Conservation (phyloP, 2,797 vertebrate species). For the Epinephelus awoara region DNA sequence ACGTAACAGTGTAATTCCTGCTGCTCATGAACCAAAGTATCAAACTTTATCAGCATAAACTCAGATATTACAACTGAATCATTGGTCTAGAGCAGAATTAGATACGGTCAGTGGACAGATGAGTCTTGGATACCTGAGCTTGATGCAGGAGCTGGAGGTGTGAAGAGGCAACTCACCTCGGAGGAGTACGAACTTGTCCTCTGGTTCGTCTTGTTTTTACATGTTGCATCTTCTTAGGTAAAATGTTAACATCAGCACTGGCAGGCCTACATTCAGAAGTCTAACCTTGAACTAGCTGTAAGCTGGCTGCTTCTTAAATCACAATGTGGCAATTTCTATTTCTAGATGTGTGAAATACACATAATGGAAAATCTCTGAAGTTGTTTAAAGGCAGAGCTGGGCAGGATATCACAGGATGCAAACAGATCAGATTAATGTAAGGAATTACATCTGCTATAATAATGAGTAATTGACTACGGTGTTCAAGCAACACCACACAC, state of each 20-base stretch:
- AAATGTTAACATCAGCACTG: not conserved
- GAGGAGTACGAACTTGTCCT: not conserved
- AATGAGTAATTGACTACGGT: not conserved
- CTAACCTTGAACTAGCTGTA: not conserved
- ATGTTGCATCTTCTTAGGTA: not conserved
- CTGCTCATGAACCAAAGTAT: not conserved
- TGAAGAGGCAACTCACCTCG: not conserved
- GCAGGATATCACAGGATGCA: not conserved
- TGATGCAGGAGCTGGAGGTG: not conserved
- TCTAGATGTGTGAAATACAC: not conserved
- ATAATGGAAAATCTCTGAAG: not conserved
- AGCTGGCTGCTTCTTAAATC: not conserved
- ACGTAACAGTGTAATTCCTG: not conserved
- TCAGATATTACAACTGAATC: not conserved
- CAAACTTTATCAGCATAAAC: not conserved
- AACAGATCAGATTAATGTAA: not conserved
- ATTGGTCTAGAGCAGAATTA: not conserved
- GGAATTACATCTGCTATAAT: not conserved
- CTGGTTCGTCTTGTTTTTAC: not conserved
- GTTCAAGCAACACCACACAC: no score
- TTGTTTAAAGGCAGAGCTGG: not conserved
- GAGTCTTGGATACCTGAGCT: not conserved
- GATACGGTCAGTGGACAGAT: not conserved
- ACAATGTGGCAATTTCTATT: not conserved
- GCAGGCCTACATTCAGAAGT: not conserved